These are phyloP conservation scores for Lepidurus packardi DNA, from an alignment of 1,140 invertebrate genomes.

Conservation along the genomic window DNA sequence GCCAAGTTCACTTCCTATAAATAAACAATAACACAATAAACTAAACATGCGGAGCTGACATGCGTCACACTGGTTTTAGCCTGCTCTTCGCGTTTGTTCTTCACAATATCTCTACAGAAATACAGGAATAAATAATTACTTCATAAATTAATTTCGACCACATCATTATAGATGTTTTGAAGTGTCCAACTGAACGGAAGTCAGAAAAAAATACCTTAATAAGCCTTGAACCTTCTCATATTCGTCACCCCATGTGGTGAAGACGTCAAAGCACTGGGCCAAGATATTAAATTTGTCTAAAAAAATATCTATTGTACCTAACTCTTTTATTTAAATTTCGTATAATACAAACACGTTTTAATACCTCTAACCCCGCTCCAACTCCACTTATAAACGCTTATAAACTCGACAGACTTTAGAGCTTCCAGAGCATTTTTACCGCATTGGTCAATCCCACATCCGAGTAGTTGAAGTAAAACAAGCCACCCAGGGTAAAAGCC, in stretches of 20 bases:
- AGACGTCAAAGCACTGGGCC: slow-evolving; percentile 89
- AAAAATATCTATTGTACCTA: background rate
- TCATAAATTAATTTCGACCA: slow-evolving; percentile 30
- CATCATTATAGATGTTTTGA: no score
- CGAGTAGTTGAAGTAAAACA: slow-evolving; percentile 80
- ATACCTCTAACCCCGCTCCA: background rate
- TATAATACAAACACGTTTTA: slow-evolving; percentile 20
- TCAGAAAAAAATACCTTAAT: slow-evolving; percentile 53
- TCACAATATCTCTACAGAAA: slow-evolving; percentile 73
- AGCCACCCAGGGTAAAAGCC: slow-evolving; percentile 69
- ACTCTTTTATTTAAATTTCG: slow-evolving; percentile 24
- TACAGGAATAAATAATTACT: slow-evolving; percentile 31
- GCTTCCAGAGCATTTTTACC: slow-evolving; percentile 68
- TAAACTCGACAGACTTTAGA: slow-evolving; percentile 41
- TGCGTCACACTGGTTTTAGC: slow-evolving; percentile 94
- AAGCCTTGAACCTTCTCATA: slow-evolving; percentile 93
- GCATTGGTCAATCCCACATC: slow-evolving; percentile 76
- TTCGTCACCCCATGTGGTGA: slow-evolving; percentile 97
- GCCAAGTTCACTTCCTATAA: slow-evolving; percentile 82
- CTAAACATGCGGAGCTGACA: slow-evolving; percentile 80
- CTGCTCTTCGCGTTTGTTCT: slow-evolving; percentile 96
- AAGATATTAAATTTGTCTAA: background rate
- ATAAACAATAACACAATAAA: slow-evolving; percentile 28
- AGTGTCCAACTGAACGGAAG: background rate
- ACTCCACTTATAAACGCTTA: background rate